Evolutionary conservation across 2,888 invertebrate species (phyloP).

Genomic region (Sylvicola cinctus): DNA sequence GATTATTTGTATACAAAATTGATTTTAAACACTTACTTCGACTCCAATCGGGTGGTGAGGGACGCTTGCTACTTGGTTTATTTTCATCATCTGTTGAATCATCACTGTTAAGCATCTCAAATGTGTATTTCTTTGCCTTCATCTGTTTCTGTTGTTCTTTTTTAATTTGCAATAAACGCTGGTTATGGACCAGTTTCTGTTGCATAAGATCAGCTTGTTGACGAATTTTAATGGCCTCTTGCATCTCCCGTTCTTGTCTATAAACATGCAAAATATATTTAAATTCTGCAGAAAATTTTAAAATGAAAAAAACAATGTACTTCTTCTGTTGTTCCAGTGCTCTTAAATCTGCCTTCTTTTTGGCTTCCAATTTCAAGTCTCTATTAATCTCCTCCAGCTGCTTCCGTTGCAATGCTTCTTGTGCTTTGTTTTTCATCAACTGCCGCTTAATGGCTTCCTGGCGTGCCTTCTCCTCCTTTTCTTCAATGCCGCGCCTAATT

Average conservation of each 20-base stretch:
- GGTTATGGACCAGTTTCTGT: not conserved
- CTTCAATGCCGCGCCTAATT: not conserved
- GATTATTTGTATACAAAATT: too few species aligned
- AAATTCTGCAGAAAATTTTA: too few species aligned
- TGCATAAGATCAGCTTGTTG: too few species aligned
- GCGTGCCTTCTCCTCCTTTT: not conserved
- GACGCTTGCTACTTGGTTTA: conserved; percentile 17
- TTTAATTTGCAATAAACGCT: not conserved
- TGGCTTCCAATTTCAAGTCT: not conserved
- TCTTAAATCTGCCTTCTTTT: not conserved
- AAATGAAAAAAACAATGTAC: too few species aligned
- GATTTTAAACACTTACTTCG: conserved; percentile 17
- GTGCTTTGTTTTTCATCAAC: conserved; percentile 5
- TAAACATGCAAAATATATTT: too few species aligned
- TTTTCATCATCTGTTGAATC: conserved; percentile 26
- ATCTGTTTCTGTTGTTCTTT: conserved; percentile 10
- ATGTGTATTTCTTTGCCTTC: conserved; percentile 15
- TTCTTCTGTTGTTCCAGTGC: not conserved
- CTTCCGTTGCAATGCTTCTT: conserved; percentile 5
- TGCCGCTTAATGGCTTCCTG: conserved; percentile 4
- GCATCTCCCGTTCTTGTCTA: conserved; percentile 10
- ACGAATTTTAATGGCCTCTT: conserved; percentile 1
- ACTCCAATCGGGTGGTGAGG: conserved; percentile 25
- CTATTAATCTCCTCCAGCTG: conserved; percentile 7
- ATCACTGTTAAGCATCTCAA: conserved; percentile 24